These are phyloP conservation scores for Manis javanica DNA, from an alignment of 2,797 vertebrate genomes.

Conservation along the genomic window DNA sequence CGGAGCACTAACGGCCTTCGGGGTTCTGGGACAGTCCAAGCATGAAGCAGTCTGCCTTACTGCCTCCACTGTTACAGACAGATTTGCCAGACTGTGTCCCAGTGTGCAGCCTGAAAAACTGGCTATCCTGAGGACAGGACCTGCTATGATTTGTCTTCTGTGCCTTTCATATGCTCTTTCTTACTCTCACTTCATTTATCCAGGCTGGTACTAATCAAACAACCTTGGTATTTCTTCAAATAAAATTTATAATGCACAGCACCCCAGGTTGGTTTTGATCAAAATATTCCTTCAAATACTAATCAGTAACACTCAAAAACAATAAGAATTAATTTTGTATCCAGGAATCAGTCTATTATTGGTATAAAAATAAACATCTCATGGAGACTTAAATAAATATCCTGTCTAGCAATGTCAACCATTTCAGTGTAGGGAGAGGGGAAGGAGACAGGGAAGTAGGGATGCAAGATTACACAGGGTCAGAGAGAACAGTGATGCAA, in stretches of 20 bases:
- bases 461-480: neutral
- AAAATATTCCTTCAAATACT: slow-evolving; percentile 44
- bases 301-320: neutral
- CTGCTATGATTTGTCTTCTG: neutral
- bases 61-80: neutral
- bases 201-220: neutral
- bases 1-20: neutral
- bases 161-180: neutral
- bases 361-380: neutral
- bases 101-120: slow-evolving; percentile 1
- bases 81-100: neutral
- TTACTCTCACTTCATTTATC: neutral
- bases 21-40: neutral
- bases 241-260: neutral
- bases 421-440: no score
- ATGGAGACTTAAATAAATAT: neutral
- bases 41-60: neutral
- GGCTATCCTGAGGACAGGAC: neutral
- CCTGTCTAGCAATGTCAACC: neutral
- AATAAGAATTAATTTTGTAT: slow-evolving; percentile 38
- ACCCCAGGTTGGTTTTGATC: neutral
- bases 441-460: neutral
- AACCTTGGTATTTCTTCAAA: slow-evolving; percentile 7
- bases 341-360: slow-evolving; percentile 14
- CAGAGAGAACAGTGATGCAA: neutral